A percentile compares a stretch with the other conserved stretches of the same genome.
These are phyloP conservation scores for Capreolus pygargus DNA, from an alignment of 2,113 vertebrate species.

Conservation along the genomic window DNA sequence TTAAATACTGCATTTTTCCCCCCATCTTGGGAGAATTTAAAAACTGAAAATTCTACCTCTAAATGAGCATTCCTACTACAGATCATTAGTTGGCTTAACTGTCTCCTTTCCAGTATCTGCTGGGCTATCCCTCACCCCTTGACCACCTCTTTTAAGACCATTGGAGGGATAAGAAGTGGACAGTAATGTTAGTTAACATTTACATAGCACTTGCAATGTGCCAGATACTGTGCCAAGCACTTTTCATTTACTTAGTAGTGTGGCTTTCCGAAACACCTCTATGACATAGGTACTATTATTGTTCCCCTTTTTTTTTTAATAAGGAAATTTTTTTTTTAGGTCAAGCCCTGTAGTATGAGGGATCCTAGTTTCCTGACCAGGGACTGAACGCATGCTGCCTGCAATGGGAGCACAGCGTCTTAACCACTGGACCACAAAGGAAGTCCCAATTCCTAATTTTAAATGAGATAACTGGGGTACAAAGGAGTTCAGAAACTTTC, in stretches of 20 bases:
- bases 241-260: too few relatives aligned
- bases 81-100: not conserved
- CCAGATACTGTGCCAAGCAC: not conserved
- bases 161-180: not conserved
- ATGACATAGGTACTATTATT: not conserved
- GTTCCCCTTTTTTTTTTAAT: not conserved
- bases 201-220: not conserved
- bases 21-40: not conserved
- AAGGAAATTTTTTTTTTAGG: not conserved
- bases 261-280: not conserved
- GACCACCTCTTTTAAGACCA: not conserved
- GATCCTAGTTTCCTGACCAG: not conserved
- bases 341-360: too few relatives aligned
- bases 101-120: not conserved
- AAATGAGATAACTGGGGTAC: not conserved
- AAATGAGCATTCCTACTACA: not conserved
- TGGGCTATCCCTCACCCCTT: not conserved
- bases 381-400: not conserved
- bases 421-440: not conserved
- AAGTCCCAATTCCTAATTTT: not conserved
- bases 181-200: not conserved
- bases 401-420: not conserved
- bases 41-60: not conserved
- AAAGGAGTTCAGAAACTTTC: not conserved
- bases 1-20: not conserved